phyloP scores from a whole-genome alignment of 2,797 vertebrate genomes.

The Syngnathus rostellatus region DNA sequence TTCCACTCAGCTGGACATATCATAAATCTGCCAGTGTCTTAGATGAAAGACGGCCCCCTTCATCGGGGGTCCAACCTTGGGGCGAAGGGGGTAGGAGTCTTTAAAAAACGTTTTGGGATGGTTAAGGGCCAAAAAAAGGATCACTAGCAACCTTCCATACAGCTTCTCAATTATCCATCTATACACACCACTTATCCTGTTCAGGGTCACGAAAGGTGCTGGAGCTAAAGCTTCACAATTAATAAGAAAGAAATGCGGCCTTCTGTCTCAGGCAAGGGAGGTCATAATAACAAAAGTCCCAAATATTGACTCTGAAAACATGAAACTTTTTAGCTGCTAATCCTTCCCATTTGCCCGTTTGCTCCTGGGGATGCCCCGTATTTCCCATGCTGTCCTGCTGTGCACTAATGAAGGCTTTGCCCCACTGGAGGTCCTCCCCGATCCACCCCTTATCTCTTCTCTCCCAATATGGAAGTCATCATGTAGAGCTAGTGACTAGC shows the following conservation, averaged over 20 bases:
- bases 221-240: not conserved
- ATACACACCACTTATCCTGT: too few species aligned
- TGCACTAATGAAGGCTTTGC: conserved; percentile 66
- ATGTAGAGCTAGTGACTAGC: too few species aligned
- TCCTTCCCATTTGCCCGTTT: conserved; percentile 48
- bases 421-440: conserved; percentile 40
- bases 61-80: conserved; percentile 48
- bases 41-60: conserved; percentile 56
- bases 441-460: conserved; percentile 31
- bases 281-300: not conserved
- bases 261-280: not conserved
- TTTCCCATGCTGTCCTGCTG: conserved; percentile 68
- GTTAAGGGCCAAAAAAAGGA: not conserved
- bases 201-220: too few species aligned
- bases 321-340: not conserved
- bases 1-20: conserved; percentile 64
- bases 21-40: conserved; percentile 67
- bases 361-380: conserved; percentile 45
- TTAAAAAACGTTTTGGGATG: not conserved
- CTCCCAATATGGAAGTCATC: too few species aligned
- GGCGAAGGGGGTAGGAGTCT: conserved; percentile 24
- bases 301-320: not conserved
- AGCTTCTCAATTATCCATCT: not conserved
- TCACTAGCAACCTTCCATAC: not conserved
- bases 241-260: not conserved